These are phyloP conservation scores for Pao palembangensis DNA, from an alignment of 2,113 vertebrate genomes.

Conservation along the genomic window DNA sequence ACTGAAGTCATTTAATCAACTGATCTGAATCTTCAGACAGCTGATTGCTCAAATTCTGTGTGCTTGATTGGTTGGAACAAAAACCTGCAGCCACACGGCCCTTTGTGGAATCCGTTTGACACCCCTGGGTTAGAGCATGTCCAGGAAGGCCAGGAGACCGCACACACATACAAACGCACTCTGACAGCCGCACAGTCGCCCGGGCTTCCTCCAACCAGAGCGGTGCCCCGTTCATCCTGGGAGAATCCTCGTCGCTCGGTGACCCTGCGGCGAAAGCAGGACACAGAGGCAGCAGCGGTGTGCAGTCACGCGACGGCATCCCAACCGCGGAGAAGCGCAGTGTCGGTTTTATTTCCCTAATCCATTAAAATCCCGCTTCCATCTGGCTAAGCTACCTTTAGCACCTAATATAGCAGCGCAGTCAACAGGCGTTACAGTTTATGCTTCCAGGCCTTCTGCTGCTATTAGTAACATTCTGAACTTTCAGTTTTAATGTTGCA, in stretches of 20 bases:
- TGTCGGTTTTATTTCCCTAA: slow-evolving; percentile 42
- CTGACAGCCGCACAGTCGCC: background rate
- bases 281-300: background rate
- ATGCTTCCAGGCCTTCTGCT: background rate
- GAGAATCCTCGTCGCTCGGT: slow-evolving; percentile 8
- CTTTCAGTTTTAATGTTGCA: slow-evolving; percentile 4
- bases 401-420: slow-evolving; percentile 16
- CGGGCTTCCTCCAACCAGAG: slow-evolving; percentile 9
- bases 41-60: too few species aligned
- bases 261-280: slow-evolving; percentile 9
- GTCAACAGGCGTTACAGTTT: slow-evolving; percentile 21
- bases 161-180: background rate
- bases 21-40: too few species aligned
- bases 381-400: slow-evolving; percentile 22
- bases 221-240: slow-evolving; percentile 4
- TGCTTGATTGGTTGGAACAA: too few species aligned
- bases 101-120: too few species aligned
- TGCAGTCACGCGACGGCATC: slow-evolving; percentile 4
- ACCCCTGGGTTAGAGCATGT: slow-evolving; percentile 4
- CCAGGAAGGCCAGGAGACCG: slow-evolving; percentile 7
- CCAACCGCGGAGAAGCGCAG: background rate
- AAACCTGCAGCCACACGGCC: too few species aligned
- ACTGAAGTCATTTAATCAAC: too few species aligned
- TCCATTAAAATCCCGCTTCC: slow-evolving; percentile 40
- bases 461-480: background rate